Conservation (phyloP, 2,113 vertebrate genomes). For the Eurystomus gularis region DNA sequence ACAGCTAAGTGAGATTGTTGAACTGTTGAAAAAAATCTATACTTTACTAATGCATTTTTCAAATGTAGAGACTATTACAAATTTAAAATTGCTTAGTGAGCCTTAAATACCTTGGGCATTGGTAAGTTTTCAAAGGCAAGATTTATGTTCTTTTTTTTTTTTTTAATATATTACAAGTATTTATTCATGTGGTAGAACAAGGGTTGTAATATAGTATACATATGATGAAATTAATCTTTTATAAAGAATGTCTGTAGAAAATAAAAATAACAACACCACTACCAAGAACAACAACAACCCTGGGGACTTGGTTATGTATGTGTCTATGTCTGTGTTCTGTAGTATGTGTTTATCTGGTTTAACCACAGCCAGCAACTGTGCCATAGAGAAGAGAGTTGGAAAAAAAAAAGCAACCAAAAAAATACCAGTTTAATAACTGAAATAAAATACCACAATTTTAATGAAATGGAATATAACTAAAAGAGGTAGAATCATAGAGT, state of each 20-base stretch:
- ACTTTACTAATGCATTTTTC: conserved; percentile 28
- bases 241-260: conserved; percentile 33
- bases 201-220: conserved; percentile 10
- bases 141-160: background rate
- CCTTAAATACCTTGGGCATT: conserved; percentile 13
- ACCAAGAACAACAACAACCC: no score
- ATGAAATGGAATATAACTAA: background rate
- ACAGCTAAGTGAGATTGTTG: conserved; percentile 6
- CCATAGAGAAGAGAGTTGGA: background rate
- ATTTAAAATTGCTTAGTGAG: background rate
- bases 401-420: background rate
- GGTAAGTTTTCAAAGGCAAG: conserved; percentile 21
- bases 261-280: background rate
- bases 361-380: background rate
- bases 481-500: background rate
- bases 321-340: background rate
- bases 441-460: background rate
- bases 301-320: background rate
- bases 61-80: background rate
- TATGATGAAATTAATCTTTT: conserved; percentile 47
- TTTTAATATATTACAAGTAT: background rate
- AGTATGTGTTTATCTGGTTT: background rate
- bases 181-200: conserved; percentile 28
- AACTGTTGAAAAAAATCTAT: conserved; percentile 14
- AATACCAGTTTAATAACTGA: background rate